A percentile compares a stretch with the other conserved stretches of the same genome.
phyloP scores from a whole-genome alignment of 2,113 vertebrate species.

The Polyodon spathula region DNA sequence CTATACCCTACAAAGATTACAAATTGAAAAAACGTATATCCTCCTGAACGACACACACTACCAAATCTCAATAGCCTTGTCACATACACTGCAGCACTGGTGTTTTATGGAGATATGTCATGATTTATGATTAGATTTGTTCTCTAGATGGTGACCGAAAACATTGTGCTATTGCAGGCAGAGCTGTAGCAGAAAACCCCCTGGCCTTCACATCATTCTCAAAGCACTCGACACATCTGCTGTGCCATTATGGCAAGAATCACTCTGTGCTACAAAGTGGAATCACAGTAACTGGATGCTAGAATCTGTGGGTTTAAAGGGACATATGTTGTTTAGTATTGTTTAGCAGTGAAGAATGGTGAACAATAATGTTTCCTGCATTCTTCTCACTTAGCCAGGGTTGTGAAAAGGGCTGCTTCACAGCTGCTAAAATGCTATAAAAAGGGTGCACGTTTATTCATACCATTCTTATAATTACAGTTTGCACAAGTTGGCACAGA shows the following conservation, averaged over 20 bases:
- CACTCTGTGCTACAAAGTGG: background rate
- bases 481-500: too few species aligned
- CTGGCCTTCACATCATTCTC: background rate
- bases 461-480: too few species aligned
- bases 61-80: background rate
- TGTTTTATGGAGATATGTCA: background rate
- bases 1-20: too few species aligned
- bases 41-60: background rate
- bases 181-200: background rate
- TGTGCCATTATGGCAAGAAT: background rate
- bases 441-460: too few species aligned
- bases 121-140: conserved; percentile 5
- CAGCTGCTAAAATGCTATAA: too few species aligned
- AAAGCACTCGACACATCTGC: too few species aligned
- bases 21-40: too few species aligned
- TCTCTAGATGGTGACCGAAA: background rate
- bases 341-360: too few species aligned
- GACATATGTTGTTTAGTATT: too few species aligned
- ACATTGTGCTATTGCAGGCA: background rate
- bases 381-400: too few species aligned
- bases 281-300: background rate
- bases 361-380: too few species aligned
- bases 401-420: too few species aligned
- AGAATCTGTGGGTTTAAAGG: background rate
- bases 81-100: background rate